Conservation (phyloP, 2,888 invertebrate species). For the Drosophila infuscata region DNA sequence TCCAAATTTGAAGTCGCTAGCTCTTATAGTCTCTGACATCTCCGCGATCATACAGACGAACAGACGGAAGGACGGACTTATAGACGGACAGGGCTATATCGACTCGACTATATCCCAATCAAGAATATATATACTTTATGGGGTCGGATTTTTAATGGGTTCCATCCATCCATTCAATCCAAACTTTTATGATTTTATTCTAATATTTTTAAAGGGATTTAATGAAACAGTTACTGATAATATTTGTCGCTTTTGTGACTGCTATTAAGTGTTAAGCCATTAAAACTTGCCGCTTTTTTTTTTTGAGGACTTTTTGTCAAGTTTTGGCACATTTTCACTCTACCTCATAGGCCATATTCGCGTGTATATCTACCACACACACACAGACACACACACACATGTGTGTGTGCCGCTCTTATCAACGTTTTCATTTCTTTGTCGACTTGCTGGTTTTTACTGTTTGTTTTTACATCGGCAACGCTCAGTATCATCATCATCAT, state of each 20-base stretch:
- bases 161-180: background rate
- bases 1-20: too few relatives aligned
- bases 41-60: too few relatives aligned
- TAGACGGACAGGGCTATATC: too few relatives aligned
- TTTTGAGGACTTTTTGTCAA: slow-evolving; percentile 21
- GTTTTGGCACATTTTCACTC: slow-evolving; percentile 13
- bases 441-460: slow-evolving; percentile 57
- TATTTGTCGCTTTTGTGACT: background rate
- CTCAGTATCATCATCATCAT: slow-evolving; percentile 18
- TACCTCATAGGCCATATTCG: slow-evolving; percentile 9
- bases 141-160: too few relatives aligned
- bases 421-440: slow-evolving; percentile 32
- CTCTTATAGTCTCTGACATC: too few relatives aligned
- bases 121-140: too few relatives aligned
- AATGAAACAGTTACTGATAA: background rate
- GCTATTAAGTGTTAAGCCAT: slow-evolving; percentile 13
- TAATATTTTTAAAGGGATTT: background rate
- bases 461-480: slow-evolving; percentile 51
- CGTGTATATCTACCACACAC: slow-evolving; percentile 5
- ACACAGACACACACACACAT: background rate
- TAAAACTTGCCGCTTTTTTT: slow-evolving; percentile 36
- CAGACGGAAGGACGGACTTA: too few relatives aligned
- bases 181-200: background rate
- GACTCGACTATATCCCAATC: too few relatives aligned
- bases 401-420: slow-evolving; percentile 34